A percentile compares a stretch with the other conserved stretches of the same genome.
These are phyloP conservation scores for Dynastes maya DNA, from an alignment of 2,888 invertebrate genomes.

Conservation along the genomic window DNA sequence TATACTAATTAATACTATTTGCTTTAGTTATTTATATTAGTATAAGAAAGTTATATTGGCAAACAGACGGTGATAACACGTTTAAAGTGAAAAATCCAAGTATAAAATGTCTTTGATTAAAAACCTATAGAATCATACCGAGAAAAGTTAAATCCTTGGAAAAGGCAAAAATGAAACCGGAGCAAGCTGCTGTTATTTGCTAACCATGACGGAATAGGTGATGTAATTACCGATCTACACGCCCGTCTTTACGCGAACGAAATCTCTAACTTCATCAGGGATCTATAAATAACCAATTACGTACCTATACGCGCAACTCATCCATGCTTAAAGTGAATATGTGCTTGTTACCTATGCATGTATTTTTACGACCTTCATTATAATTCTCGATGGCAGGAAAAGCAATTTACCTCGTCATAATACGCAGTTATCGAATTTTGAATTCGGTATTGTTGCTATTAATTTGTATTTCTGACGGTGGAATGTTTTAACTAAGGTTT, in stretches of 20 bases:
- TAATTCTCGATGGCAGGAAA: slow-evolving; percentile 6
- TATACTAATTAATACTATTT: too few species aligned
- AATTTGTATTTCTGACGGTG: too few species aligned
- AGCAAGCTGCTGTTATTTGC: slow-evolving; percentile 17
- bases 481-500: too few species aligned
- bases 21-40: too few species aligned
- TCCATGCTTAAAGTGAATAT: slow-evolving; percentile 25
- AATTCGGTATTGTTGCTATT: neutral
- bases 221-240: slow-evolving; percentile 35
- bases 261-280: slow-evolving; percentile 34
- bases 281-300: slow-evolving; percentile 45
- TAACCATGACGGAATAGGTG: slow-evolving; percentile 35
- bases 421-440: too few species aligned
- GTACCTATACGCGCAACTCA: slow-evolving; percentile 3
- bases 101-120: too few species aligned
- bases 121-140: neutral
- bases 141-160: slow-evolving; percentile 15
- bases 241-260: slow-evolving; percentile 41
- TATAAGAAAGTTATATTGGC: too few species aligned
- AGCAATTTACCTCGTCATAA: neutral
- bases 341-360: slow-evolving; percentile 29
- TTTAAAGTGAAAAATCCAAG: too few species aligned
- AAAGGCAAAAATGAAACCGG: slow-evolving; percentile 3
- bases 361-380: slow-evolving; percentile 35
- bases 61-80: too few species aligned